Percentiles rank a stretch among this genome's conserved stretches.
Evolutionary conservation across 2,888 invertebrate species (phyloP).

Genomic region (Aporophyla lueneburgensis): DNA sequence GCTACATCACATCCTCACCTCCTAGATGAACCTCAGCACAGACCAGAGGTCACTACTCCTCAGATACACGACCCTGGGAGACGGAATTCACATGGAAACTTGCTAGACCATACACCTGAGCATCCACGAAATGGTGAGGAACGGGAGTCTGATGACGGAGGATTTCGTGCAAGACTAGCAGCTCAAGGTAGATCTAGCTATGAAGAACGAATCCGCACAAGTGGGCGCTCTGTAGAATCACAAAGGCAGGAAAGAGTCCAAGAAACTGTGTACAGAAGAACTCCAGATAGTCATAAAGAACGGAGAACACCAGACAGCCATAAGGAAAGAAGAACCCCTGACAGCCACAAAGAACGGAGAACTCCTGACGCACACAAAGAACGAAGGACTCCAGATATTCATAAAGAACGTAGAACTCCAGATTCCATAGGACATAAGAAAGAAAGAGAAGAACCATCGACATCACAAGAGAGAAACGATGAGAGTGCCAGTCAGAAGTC

Average conservation of each 20-base stretch:
- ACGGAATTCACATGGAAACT: slow-evolving; percentile 91
- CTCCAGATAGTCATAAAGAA: slow-evolving; percentile 82
- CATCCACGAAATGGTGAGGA: slow-evolving; percentile 83
- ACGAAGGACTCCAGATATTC: slow-evolving; percentile 80
- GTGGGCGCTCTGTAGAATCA: slow-evolving; percentile 85
- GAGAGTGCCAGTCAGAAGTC: slow-evolving; percentile 88
- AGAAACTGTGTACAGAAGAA: slow-evolving; percentile 83
- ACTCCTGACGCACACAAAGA: slow-evolving; percentile 80
- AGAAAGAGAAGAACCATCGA: slow-evolving; percentile 76
- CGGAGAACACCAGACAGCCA: slow-evolving; percentile 79
- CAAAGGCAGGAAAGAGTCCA: slow-evolving; percentile 74
- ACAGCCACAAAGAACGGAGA: slow-evolving; percentile 77
- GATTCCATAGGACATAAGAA: slow-evolving; percentile 82
- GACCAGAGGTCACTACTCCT: slow-evolving; percentile 82
- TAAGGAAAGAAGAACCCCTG: slow-evolving; percentile 81
- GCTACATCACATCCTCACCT: slow-evolving; percentile 93
- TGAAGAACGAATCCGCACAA: slow-evolving; percentile 87
- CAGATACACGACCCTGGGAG: slow-evolving; percentile 85
- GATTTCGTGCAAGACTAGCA: slow-evolving; percentile 88
- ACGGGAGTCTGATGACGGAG: slow-evolving; percentile 92
- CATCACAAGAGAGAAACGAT: slow-evolving; percentile 81
- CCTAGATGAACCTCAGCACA: slow-evolving; percentile 86
- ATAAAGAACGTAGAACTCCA: slow-evolving; percentile 81
- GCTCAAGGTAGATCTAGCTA: slow-evolving; percentile 84
- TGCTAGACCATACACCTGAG: slow-evolving; percentile 85